phyloP scores from a whole-genome alignment of 2,113 vertebrate genomes.

The Manacus vitellinus region DNA sequence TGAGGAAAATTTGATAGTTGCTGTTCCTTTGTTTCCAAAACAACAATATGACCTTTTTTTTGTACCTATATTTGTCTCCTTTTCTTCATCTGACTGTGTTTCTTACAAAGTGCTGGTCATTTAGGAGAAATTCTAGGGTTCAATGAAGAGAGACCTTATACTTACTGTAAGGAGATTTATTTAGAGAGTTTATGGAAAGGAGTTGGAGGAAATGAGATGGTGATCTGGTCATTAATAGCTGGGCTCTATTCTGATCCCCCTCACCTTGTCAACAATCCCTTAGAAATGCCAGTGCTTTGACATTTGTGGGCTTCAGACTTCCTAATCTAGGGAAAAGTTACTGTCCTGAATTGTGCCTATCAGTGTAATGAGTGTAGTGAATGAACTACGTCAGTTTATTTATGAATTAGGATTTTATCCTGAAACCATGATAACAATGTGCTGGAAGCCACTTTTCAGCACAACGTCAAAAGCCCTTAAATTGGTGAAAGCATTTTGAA shows the following conservation, averaged over 20 bases:
- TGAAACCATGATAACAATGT: neutral
- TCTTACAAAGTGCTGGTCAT: neutral
- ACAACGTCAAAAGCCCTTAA: neutral
- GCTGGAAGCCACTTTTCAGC: neutral
- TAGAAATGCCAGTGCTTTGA: neutral
- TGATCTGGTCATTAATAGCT: neutral
- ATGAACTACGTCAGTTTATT: neutral
- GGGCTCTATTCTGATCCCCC: accelerated
- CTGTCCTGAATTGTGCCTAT: neutral
- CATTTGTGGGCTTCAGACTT: neutral
- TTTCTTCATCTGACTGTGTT: neutral
- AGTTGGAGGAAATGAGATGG: neutral
- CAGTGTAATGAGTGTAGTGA: neutral
- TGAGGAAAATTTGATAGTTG: neutral
- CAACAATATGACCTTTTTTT: accelerated
- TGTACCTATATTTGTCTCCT: neutral
- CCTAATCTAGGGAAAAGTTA: neutral
- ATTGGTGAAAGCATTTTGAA: neutral
- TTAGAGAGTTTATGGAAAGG: neutral
- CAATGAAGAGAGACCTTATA: neutral
- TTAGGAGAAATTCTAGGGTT: neutral
- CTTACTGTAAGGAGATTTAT: neutral
- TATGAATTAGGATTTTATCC: neutral
- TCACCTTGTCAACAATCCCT: neutral
- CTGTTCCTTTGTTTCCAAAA: neutral